phyloP scores from a whole-genome alignment of 1,140 invertebrate species.

The Diabrotica undecimpunctata region DNA sequence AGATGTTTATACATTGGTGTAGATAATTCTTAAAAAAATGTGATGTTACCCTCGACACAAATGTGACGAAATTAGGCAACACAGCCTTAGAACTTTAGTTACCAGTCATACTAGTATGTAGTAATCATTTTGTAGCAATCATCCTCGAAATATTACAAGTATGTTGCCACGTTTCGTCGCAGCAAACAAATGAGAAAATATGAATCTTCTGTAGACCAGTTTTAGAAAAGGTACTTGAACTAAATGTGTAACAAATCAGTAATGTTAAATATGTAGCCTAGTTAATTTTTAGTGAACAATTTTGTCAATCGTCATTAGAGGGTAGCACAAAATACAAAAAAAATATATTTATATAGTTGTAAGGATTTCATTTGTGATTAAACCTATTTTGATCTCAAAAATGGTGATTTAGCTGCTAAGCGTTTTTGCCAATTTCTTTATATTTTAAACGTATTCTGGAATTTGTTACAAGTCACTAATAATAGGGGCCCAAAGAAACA shows the following conservation, averaged over 20 bases:
- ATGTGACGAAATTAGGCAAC: neutral
- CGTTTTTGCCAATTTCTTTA: neutral
- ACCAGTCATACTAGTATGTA: neutral
- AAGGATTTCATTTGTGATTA: conserved; percentile 5
- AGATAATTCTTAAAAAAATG: neutral
- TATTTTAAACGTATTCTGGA: neutral
- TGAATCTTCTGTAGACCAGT: too few species aligned
- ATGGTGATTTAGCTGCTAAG: neutral
- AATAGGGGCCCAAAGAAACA: neutral
- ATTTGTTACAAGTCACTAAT: neutral
- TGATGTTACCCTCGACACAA: neutral
- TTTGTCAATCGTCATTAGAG: too few species aligned
- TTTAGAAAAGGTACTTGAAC: too few species aligned
- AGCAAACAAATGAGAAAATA: too few species aligned
- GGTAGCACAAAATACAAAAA: too few species aligned
- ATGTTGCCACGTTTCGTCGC: too few species aligned
- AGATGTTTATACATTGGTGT: conserved; percentile 7
- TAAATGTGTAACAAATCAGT: too few species aligned
- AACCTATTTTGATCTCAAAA: conserved; percentile 12
- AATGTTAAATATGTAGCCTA: too few species aligned
- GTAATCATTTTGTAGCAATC: neutral
- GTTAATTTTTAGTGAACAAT: too few species aligned
- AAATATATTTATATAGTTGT: too few species aligned
- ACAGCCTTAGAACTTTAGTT: neutral
- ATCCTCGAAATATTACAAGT: neutral